These are phyloP conservation scores for Capromys pilorides DNA, from an alignment of 2,797 vertebrate genomes.

Conservation along the genomic window DNA sequence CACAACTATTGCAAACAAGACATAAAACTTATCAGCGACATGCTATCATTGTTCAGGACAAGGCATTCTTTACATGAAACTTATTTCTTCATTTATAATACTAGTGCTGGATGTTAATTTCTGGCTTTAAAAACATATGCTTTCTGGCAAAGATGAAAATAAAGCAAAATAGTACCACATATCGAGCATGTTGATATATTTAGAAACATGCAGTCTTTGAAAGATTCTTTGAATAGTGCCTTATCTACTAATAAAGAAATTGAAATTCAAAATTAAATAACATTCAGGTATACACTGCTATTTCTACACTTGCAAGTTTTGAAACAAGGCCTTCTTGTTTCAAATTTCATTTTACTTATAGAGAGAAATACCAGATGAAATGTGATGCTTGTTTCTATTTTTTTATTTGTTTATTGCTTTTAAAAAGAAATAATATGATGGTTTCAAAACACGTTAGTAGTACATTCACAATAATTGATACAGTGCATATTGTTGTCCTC, in stretches of 20 bases:
- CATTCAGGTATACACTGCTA: neutral
- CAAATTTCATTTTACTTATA: neutral
- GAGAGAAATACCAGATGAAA: neutral
- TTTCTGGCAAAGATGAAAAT: neutral
- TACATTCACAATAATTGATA: too few relatives aligned
- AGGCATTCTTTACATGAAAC: neutral
- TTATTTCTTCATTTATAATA: neutral
- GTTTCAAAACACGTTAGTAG: too few relatives aligned
- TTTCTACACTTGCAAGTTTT: neutral
- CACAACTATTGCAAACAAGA: neutral
- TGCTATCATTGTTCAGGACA: neutral
- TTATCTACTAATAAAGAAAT: neutral
- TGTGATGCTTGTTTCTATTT: neutral
- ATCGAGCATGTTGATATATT: neutral
- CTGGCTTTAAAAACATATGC: neutral
- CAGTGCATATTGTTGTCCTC: too few relatives aligned
- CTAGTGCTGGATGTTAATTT: conserved; percentile 35
- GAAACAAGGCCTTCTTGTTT: neutral
- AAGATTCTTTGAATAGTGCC: neutral
- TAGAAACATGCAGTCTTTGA: neutral
- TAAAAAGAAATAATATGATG: too few relatives aligned
- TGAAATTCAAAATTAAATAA: neutral
- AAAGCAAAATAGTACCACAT: neutral
- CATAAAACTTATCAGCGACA: neutral
- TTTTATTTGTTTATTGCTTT: too few relatives aligned